phyloP scores from a whole-genome alignment of 2,113 vertebrate genomes.

The Albula goreensis region DNA sequence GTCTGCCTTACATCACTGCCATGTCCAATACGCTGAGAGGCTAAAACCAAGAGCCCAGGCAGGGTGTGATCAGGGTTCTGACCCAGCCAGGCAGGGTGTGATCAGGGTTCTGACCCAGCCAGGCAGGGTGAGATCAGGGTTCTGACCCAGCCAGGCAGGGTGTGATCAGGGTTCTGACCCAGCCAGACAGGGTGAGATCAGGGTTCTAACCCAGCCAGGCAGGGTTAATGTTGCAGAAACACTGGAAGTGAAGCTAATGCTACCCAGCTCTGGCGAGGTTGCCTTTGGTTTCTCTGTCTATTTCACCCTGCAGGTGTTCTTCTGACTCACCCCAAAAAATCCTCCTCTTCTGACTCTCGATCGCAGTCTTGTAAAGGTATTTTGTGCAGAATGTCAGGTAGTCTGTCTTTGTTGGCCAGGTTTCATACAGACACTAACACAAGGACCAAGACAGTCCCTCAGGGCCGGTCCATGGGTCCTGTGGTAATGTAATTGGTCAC shows the following conservation, averaged over 20 bases:
- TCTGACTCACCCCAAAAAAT: slow-evolving; percentile 66
- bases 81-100: no score
- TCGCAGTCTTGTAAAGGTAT: slow-evolving; percentile 61
- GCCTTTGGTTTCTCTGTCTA: slow-evolving; percentile 59
- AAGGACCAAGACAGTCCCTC: background rate
- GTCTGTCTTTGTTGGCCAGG: slow-evolving; percentile 52
- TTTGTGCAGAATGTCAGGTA: slow-evolving; percentile 12
- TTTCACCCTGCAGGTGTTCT: slow-evolving; percentile 74
- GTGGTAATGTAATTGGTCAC: background rate
- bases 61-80: no score
- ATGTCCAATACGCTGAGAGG: background rate
- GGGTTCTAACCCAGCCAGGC: no score
- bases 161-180: no score
- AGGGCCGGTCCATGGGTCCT: background rate
- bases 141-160: no score
- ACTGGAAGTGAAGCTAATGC: slow-evolving; percentile 26
- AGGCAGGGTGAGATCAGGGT: no score
- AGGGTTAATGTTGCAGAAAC: background rate
- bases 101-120: no score
- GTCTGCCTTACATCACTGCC: background rate
- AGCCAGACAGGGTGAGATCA: no score
- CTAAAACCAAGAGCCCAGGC: background rate
- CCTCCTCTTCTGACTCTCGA: slow-evolving; percentile 61
- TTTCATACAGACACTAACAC: slow-evolving; percentile 8
- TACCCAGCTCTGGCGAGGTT: slow-evolving; percentile 52